These are phyloP conservation scores for Cassiopea andromeda DNA, from an alignment of 30 jellyfish, hydroid and myxozoan species.

Conservation along the genomic window DNA sequence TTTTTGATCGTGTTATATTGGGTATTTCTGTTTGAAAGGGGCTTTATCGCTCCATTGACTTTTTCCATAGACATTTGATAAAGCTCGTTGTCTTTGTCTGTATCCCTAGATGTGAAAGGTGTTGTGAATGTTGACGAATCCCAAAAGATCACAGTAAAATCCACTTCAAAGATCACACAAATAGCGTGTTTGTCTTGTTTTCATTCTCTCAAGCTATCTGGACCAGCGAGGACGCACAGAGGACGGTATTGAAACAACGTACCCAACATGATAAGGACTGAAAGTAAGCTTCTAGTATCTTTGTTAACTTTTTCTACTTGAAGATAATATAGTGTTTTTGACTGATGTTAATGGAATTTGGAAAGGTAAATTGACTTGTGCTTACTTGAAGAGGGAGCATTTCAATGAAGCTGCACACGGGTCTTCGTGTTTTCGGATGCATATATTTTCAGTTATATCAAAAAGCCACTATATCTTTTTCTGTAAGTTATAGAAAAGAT, in stretches of 20 bases:
- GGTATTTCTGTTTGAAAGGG: conserved; percentile 46
- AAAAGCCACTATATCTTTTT: too few species aligned
- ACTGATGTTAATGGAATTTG: neutral
- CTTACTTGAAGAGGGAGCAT: too few species aligned
- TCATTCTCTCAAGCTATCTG: neutral
- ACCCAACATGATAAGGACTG: conserved; percentile 14
- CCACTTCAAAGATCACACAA: neutral
- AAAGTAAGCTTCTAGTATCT: conserved; percentile 8
- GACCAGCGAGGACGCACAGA: neutral
- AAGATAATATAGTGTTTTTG: neutral
- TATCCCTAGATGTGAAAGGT: neutral
- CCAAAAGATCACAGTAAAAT: neutral
- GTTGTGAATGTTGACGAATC: neutral
- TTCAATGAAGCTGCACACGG: too few species aligned
- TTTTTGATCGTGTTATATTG: conserved; percentile 39
- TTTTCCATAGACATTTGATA: neutral
- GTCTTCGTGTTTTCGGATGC: too few species aligned
- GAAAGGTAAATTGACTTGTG: too few species aligned
- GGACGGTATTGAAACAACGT: neutral
- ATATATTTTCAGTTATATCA: too few species aligned
- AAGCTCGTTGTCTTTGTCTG: conserved; percentile 29
- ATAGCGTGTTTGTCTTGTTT: neutral
- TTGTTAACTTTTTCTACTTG: neutral
- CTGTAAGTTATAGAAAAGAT: too few species aligned
- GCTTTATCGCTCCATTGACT: conserved; percentile 43